Evolutionary conservation across 2,888 invertebrate genomes (phyloP).

Genomic region (Cataglyphis livida): DNA sequence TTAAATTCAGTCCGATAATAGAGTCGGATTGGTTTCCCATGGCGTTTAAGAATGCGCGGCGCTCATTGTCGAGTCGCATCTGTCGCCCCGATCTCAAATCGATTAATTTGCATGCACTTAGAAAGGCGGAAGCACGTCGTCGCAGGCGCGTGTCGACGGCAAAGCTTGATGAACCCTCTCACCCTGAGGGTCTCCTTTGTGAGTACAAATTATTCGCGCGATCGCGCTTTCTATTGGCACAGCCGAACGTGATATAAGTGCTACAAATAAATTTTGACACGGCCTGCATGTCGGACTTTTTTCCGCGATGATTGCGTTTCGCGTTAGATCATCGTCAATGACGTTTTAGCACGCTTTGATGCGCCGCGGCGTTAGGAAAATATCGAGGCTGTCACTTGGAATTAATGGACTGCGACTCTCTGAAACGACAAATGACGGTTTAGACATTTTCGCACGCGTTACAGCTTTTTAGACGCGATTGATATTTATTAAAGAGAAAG

Average conservation of each 20-base stretch:
- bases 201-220: slow-evolving; percentile 67
- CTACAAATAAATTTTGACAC: slow-evolving; percentile 57
- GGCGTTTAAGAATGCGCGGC: slow-evolving; percentile 50
- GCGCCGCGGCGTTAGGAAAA: not conserved
- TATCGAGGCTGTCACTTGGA: not conserved
- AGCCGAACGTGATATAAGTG: slow-evolving; percentile 35
- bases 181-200: slow-evolving; percentile 47
- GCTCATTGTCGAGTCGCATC: slow-evolving; percentile 54
- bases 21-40: slow-evolving; percentile 58
- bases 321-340: slow-evolving; percentile 27
- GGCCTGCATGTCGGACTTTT: slow-evolving; percentile 9
- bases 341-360: not conserved
- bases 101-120: slow-evolving; percentile 73
- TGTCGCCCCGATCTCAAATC: slow-evolving; percentile 62
- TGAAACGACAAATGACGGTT: slow-evolving; percentile 7
- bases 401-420: not conserved
- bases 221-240: slow-evolving; percentile 68
- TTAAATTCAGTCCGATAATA: slow-evolving; percentile 25
- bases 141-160: slow-evolving; percentile 56
- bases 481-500: slow-evolving; percentile 23
- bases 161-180: slow-evolving; percentile 55
- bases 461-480: not conserved
- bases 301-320: slow-evolving; percentile 27
- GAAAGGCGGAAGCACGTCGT: slow-evolving; percentile 78
- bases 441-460: not conserved